Conservation (phyloP, 2,113 vertebrate genomes). For the Lota lota region DNA sequence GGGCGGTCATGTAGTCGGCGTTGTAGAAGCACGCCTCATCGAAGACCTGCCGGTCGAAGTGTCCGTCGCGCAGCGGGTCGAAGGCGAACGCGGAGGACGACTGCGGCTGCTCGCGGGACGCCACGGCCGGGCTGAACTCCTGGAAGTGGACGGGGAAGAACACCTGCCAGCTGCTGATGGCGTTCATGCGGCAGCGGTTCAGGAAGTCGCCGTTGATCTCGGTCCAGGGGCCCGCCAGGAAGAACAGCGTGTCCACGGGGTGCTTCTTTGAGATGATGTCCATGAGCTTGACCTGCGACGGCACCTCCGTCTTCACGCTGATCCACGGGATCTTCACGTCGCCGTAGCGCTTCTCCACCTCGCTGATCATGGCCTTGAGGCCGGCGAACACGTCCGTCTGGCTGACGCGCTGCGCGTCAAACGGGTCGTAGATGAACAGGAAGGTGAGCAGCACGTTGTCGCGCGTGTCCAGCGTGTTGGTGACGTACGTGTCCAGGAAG, state of each 20-base stretch:
- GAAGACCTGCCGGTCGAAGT: constrained; percentile 88
- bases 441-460: constrained; percentile 90
- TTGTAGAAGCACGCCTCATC: constrained; percentile 97
- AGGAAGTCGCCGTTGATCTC: constrained; percentile 88
- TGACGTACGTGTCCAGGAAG: constrained; percentile 90
- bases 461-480: constrained; percentile 83
- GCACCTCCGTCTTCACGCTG: constrained; percentile 89
- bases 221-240: constrained; percentile 86
- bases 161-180: constrained; percentile 95
- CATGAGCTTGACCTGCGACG: constrained; percentile 94
- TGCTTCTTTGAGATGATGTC: constrained; percentile 98
- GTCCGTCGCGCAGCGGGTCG: constrained; percentile 79
- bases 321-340: constrained; percentile 92
- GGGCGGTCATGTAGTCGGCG: constrained; percentile 89
- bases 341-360: constrained; percentile 86
- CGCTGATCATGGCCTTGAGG: constrained; percentile 83
- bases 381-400: constrained; percentile 86
- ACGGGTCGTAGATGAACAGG: constrained; percentile 87
- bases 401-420: constrained; percentile 83
- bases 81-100: constrained; percentile 69
- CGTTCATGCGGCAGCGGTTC: constrained; percentile 95
- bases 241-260: constrained; percentile 92
- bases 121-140: constrained; percentile 85
- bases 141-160: constrained; percentile 97
- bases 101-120: constrained; percentile 78